Conservation (phyloP, 2,113 vertebrate genomes). For the Hymenochirus boettgeri region DNA sequence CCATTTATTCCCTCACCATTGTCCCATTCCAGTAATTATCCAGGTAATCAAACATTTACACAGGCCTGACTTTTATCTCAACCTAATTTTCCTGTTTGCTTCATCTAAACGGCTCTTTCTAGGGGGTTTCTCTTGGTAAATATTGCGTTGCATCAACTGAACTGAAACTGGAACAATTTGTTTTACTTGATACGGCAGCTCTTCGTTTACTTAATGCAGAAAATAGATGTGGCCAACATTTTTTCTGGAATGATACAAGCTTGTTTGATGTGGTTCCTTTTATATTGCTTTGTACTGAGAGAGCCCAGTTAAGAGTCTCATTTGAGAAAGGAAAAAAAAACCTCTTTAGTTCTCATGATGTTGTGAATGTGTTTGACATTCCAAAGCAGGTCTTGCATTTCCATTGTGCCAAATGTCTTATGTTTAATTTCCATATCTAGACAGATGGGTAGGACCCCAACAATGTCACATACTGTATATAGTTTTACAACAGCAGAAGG, state of each 20-base stretch:
- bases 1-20: conserved; percentile 1
- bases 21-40: conserved; percentile 2
- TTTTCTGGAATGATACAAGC: not conserved
- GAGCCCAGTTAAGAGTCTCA: too few species aligned
- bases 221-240: not conserved
- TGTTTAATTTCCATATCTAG: too few species aligned
- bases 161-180: conserved; percentile 5
- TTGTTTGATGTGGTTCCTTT: conserved; percentile 12
- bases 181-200: conserved; percentile 15
- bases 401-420: too few species aligned
- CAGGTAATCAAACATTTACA: conserved; percentile 7
- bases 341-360: too few species aligned
- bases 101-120: not conserved
- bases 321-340: too few species aligned
- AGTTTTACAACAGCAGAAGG: too few species aligned
- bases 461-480: too few species aligned
- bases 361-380: too few species aligned
- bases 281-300: too few species aligned
- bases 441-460: too few species aligned
- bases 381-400: too few species aligned
- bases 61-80: not conserved
- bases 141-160: conserved; percentile 7
- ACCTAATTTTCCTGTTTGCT: conserved; percentile 5
- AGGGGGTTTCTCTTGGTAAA: conserved; percentile 4
- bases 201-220: not conserved